Evolutionary conservation across 2,113 vertebrate genomes (phyloP).

Genomic region (Lophotis ruficrista): DNA sequence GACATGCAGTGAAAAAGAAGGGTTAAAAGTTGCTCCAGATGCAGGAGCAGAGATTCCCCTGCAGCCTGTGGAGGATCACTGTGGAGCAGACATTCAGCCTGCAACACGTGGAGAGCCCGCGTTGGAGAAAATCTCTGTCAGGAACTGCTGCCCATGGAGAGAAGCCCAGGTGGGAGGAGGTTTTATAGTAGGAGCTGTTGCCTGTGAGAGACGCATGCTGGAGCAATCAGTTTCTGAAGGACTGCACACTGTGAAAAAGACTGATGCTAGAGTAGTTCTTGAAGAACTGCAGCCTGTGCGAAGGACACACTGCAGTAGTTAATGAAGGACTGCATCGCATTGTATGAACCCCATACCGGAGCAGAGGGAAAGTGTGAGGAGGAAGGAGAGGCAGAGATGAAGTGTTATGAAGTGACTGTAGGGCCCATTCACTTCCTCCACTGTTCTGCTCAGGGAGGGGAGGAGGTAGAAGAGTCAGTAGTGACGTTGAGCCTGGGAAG

Average conservation of each 20-base stretch:
- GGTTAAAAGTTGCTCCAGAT: not conserved
- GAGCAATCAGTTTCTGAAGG: not conserved
- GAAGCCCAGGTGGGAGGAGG: no score
- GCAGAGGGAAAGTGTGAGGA: not conserved
- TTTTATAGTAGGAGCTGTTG: not conserved
- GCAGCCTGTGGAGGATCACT: not conserved
- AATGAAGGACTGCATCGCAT: not conserved
- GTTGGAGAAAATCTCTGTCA: not conserved
- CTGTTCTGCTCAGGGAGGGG: not conserved
- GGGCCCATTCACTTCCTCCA: not conserved
- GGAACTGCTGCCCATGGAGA: not conserved
- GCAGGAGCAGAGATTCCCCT: not conserved
- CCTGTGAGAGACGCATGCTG: rapidly evolving
- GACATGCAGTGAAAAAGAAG: not conserved
- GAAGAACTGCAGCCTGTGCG: not conserved
- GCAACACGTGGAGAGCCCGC: not conserved
- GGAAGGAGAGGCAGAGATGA: not conserved
- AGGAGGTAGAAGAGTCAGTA: not conserved
- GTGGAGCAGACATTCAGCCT: not conserved
- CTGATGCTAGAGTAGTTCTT: not conserved
- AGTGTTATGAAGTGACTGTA: not conserved
- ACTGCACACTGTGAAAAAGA: not conserved
- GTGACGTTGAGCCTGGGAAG: not conserved
- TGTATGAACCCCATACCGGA: not conserved
- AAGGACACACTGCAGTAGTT: not conserved